Evolutionary conservation across 2,113 vertebrate species (phyloP), one percentile per base, ranked within the genome.

Genomic region (Speoplatyrhinus poulsoni): DNA sequence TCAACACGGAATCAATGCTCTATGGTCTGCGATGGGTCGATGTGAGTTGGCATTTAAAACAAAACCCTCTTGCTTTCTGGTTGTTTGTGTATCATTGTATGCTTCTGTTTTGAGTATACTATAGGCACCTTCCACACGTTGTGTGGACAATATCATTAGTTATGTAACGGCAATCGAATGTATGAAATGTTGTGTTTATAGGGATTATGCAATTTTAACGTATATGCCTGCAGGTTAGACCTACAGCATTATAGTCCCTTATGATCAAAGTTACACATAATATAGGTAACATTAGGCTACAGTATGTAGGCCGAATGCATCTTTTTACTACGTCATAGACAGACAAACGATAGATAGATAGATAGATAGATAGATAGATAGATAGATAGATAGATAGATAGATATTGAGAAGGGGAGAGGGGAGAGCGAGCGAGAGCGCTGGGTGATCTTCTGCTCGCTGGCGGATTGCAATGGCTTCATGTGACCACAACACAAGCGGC

Each of bases 401-500:
- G 59, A 52, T 54, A 36, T 60, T 57, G 46, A 52, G 49, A 52
- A 15, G 13, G 49, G 12, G 49, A 52, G 49, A 52, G 49, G 12
- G 49, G 76, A 61, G 65, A 49, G 78, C 55, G 84, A 72, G 76
- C 60, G 72, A 72, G 67, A 41, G 73, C 56, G 53, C 47, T 70
- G 12, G 26, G 63, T 49, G 55, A 61, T 72, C 79, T 70, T 83
- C 79, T 80, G 79, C 83, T 84, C 74, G 80, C 89, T 79, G 80
- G 80, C 76, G 80, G 82, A 87, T 79, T 82, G 91, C 87, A 79
- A 91, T 85, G 89, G 85, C 84, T 92, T 91, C 93, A 92, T 92
- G 91, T 93, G 93, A 94, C 92, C 92, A 92, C 92, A 91, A 92
- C 92, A 92, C 76, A 82, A 73, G 89, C 88, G 80, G 88, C 89